A percentile compares a stretch with the other conserved stretches of the same genome.
Evolutionary conservation across 2,888 invertebrate genomes (phyloP).

Genomic region (Euzophera pinguis): DNA sequence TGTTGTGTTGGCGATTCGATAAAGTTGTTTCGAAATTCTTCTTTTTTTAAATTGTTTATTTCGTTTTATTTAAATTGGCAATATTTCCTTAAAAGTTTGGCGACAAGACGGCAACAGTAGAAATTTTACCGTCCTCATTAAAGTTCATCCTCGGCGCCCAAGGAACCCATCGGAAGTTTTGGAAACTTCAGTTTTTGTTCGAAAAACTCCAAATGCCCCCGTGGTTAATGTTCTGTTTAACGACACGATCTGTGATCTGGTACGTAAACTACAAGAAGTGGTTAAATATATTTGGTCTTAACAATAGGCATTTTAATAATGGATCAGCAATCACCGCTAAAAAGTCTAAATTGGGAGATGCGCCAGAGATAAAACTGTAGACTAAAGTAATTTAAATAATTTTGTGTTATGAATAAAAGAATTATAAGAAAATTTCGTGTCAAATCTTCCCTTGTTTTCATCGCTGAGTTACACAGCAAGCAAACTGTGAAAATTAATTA

Average conservation of each 20-base stretch:
- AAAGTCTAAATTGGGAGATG: too few species aligned
- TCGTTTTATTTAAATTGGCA: not conserved
- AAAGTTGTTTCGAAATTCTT: too few species aligned
- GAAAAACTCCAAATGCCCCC: conserved; percentile 16
- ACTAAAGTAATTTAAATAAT: too few species aligned
- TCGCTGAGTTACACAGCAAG: conserved; percentile 7
- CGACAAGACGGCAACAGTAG: not conserved
- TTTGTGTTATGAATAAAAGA: too few species aligned
- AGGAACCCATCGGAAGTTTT: not conserved
- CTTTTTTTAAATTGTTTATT: too few species aligned
- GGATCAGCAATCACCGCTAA: too few species aligned
- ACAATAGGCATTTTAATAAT: too few species aligned
- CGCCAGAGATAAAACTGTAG: too few species aligned
- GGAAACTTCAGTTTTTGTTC: conserved; percentile 1
- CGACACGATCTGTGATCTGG: not conserved
- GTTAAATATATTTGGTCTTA: too few species aligned
- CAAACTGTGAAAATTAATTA: conserved; percentile 35
- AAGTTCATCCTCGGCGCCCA: not conserved
- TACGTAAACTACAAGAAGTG: conserved; percentile 2
- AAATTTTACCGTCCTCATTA: conserved; percentile 3
- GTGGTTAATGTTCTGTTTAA: conserved; percentile 20
- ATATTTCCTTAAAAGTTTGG: not conserved
- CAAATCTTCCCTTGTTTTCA: too few species aligned
- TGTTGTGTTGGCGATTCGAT: too few species aligned
- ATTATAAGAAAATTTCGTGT: too few species aligned